A percentile compares a stretch with the other conserved stretches of the same genome.
Evolutionary conservation across 1,140 invertebrate species (phyloP).

Genomic region (Papilio xuthus): DNA sequence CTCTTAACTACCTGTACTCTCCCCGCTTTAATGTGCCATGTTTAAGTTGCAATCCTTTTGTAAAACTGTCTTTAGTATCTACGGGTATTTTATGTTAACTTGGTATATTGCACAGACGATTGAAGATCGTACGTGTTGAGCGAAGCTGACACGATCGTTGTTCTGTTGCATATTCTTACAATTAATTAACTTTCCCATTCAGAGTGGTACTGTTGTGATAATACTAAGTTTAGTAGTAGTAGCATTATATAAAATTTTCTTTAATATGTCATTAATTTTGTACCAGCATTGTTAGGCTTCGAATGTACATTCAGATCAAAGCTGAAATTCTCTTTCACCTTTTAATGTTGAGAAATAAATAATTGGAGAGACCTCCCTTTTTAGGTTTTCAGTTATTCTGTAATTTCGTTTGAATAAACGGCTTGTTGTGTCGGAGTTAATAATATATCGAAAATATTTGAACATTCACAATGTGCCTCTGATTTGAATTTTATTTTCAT

Average conservation of each 20-base stretch:
- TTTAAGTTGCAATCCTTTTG: neutral
- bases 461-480: neutral
- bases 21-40: neutral
- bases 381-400: neutral
- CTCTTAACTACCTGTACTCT: neutral
- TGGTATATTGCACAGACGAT: neutral
- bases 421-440: neutral
- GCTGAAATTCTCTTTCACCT: no score
- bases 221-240: no score
- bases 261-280: no score
- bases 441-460: neutral
- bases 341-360: neutral
- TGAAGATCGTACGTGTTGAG: no score
- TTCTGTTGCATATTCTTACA: no score
- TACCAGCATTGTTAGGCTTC: no score
- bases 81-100: neutral
- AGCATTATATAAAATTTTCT: no score
- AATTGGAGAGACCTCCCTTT: neutral
- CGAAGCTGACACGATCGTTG: no score
- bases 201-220: no score
- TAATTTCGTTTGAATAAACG: neutral
- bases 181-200: no score
- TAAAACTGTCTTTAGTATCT: neutral
- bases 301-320: no score
- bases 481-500: slow-evolving; percentile 5